Evolutionary conservation across 2,113 vertebrate genomes (phyloP), one percentile per base, ranked within the genome.

Genomic region (Mugil cephalus): DNA sequence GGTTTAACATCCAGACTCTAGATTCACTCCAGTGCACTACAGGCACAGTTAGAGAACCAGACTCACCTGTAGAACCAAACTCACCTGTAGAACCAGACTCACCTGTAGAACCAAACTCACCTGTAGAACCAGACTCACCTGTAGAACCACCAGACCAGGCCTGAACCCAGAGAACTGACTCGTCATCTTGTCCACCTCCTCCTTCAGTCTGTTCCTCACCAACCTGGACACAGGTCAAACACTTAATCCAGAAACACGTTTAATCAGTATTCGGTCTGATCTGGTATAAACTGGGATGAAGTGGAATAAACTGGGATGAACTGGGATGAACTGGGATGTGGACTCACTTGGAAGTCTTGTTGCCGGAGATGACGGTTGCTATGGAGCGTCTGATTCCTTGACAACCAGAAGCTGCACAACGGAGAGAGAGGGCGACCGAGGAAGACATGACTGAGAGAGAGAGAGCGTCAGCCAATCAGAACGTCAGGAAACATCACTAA

Each of bases 111-210:
- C n/a, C 24, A 30, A 5, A 7, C 8, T 35, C 30, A 55, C n/a
- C 36, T 40, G 54, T 8, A 24, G 10, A 5, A 47, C 21, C 17
- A 15, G 8, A 30, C 72, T 70, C 89, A 98, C 97, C 96, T 99
- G 97, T 36, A 99, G 76, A 77, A 99, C 95, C 30, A 97, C 95
- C 15, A 99, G 93, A 58, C 96, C 93, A 6, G 97, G 97, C 67
- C 85, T 93, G 89, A 98, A 98, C 18, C 95, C 95, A 0, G 95
- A 94, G 47, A 88, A 90, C 63, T 84, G 93, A 15, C 53, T 84
- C 80, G 81, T 94, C 95, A 99, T 95, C 83, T 94, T 85, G 64
- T 69, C 42, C 69, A 99, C 95, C 73, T 97, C 94, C 19, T 79
- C 77, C 88, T 94, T 95, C 78, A 99, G 91, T 61, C 84, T 93